phyloP scores from a whole-genome alignment of 2,797 vertebrate species.

The Lagodon rhomboides region DNA sequence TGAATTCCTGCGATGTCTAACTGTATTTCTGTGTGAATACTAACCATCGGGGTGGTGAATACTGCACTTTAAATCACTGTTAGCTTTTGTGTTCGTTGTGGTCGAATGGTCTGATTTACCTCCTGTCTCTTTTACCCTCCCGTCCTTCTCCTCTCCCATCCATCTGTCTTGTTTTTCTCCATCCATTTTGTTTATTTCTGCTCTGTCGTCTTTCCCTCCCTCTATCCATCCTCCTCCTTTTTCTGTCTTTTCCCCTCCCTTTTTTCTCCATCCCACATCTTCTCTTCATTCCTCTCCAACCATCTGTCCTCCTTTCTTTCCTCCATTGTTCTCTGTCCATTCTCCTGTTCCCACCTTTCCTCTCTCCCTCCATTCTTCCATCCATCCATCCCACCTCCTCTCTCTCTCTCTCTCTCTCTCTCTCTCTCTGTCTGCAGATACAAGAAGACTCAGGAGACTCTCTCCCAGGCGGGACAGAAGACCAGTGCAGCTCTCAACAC shows the following conservation, averaged over 20 bases:
- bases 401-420: not conserved
- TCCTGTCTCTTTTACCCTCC: not conserved
- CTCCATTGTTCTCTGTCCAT: conserved; percentile 17
- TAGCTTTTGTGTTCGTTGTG: not conserved
- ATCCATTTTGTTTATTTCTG: conserved; percentile 5
- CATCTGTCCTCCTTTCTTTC: conserved; percentile 10
- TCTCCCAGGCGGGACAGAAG: conserved; percentile 95
- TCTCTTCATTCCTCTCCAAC: conserved; percentile 14
- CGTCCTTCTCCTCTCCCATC: not conserved
- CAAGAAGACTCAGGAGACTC: conserved; percentile 98
- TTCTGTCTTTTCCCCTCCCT: not conserved
- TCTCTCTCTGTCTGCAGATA: conserved; percentile 85
- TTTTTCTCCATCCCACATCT: not conserved
- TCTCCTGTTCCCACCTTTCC: not conserved
- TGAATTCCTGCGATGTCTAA: not conserved
- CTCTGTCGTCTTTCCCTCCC: not conserved
- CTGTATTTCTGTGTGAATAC: conserved; percentile 6
- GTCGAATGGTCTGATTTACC: conserved; percentile 13
- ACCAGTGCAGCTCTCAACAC: conserved; percentile 93
- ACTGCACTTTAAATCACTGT: not conserved
- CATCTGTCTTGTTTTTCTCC: not conserved
- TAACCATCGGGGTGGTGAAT: conserved; percentile 9
- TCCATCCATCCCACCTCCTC: not conserved
- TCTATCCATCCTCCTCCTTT: not conserved
- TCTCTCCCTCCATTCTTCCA: not conserved